Evolutionary conservation across 2,888 invertebrate species (phyloP).

Genomic region (Limnephilus marmoratus): DNA sequence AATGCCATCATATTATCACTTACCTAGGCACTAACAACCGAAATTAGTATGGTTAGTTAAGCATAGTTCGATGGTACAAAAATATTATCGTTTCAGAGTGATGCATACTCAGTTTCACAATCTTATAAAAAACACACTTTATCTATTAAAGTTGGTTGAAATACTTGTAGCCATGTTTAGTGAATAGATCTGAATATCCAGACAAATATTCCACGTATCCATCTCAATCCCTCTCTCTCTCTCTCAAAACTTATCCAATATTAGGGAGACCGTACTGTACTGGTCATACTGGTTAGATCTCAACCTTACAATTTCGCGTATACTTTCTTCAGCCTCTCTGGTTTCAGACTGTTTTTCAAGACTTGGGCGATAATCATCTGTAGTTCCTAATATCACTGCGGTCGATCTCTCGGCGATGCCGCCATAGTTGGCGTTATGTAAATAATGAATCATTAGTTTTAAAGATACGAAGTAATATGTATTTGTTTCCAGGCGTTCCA

Average conservation of each 20-base stretch:
- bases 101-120: too few species aligned
- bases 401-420: not conserved
- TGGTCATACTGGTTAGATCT: too few species aligned
- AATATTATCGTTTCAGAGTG: too few species aligned
- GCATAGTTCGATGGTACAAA: too few species aligned
- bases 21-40: too few species aligned
- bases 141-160: too few species aligned
- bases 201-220: not conserved
- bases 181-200: not conserved
- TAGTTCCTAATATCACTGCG: not conserved
- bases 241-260: not conserved
- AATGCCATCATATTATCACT: too few species aligned
- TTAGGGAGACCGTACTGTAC: not conserved
- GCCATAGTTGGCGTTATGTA: not conserved
- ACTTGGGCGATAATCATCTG: not conserved
- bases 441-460: not conserved
- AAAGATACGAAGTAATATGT: not conserved
- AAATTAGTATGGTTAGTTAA: too few species aligned
- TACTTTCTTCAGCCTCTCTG: not conserved
- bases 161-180: not conserved
- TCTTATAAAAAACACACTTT: too few species aligned
- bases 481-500: constrained; percentile 76
- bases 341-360: not conserved
- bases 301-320: too few species aligned
- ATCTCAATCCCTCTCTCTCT: not conserved